These are phyloP conservation scores for Drosophila tani DNA, from an alignment of 1,140 invertebrate genomes.

Conservation along the genomic window DNA sequence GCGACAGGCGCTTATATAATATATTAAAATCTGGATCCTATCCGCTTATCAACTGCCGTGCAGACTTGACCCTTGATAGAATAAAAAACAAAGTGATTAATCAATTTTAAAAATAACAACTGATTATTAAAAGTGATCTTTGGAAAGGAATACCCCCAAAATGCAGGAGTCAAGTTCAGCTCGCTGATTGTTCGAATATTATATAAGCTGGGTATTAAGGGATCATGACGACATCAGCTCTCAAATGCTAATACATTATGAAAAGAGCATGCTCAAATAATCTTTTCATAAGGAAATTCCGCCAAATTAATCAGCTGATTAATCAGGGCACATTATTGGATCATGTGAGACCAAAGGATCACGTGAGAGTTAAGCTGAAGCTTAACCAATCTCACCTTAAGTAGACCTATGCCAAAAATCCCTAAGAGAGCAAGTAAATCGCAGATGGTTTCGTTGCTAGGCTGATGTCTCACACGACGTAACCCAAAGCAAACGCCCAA, in stretches of 20 bases:
- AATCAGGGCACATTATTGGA: neutral
- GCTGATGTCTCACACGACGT: constrained; percentile 22
- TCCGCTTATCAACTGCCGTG: constrained; percentile 40
- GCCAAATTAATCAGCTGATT: neutral
- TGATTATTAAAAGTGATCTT: constrained; percentile 43
- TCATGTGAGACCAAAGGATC: constrained; percentile 13
- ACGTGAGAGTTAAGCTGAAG: neutral
- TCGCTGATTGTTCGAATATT: constrained; percentile 18
- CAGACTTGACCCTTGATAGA: constrained; percentile 47
- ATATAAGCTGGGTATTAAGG: neutral
- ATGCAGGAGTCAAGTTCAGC: constrained; percentile 31
- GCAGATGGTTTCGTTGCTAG: constrained; percentile 39
- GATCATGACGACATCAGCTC: neutral
- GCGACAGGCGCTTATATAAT: constrained; percentile 36
- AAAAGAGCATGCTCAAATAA: constrained; percentile 4
- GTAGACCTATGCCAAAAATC: constrained; percentile 35
- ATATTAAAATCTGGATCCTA: constrained; percentile 10
- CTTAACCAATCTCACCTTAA: neutral
- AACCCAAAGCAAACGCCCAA: constrained; percentile 29
- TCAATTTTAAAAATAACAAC: constrained; percentile 48
- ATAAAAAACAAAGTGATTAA: constrained; percentile 72
- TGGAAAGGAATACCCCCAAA: constrained; percentile 46
- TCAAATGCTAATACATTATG: neutral
- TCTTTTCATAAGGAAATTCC: neutral
- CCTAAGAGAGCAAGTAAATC: neutral